A percentile compares a stretch with the other conserved stretches of the same genome.
These are phyloP conservation scores for Danionella dracula DNA, from an alignment of 2,797 vertebrate genomes.

Conservation along the genomic window DNA sequence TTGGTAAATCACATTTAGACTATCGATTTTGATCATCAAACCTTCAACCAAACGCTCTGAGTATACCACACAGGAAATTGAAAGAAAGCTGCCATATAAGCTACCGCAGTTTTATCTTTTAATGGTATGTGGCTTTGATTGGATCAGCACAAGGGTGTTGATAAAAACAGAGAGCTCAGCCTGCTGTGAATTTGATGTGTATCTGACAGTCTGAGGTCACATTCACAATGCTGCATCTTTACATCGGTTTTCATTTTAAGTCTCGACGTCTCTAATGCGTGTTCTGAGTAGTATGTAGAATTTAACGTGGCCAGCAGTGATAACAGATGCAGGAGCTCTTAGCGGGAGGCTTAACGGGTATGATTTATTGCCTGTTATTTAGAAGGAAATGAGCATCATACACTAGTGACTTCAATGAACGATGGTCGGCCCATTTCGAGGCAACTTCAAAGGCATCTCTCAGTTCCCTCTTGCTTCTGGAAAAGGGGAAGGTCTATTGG, in stretches of 20 bases:
- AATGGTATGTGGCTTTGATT: neutral
- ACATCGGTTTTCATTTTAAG: neutral
- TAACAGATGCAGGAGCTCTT: slow-evolving; percentile 9
- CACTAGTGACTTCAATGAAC: slow-evolving; percentile 62
- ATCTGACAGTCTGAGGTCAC: neutral
- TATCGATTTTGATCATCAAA: neutral
- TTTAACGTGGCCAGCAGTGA: neutral
- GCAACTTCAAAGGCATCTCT: slow-evolving; percentile 39
- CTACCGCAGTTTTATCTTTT: neutral
- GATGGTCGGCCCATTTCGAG: slow-evolving; percentile 41
- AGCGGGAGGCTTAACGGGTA: slow-evolving; percentile 21
- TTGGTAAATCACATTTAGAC: neutral
- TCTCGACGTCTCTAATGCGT: neutral
- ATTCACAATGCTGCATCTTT: neutral
- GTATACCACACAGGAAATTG: neutral
- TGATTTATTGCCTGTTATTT: slow-evolving; percentile 64
- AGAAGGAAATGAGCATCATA: slow-evolving; percentile 66
- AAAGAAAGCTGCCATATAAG: neutral
- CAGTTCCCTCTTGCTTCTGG: slow-evolving; percentile 14
- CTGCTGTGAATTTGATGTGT: neutral
- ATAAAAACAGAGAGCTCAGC: neutral
- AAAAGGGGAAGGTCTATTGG: slow-evolving; percentile 3
- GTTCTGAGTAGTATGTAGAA: neutral
- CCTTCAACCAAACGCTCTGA: neutral
- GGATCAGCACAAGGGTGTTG: neutral